Conservation (phyloP, 2,888 invertebrate species). For the Branchellion lobata region DNA sequence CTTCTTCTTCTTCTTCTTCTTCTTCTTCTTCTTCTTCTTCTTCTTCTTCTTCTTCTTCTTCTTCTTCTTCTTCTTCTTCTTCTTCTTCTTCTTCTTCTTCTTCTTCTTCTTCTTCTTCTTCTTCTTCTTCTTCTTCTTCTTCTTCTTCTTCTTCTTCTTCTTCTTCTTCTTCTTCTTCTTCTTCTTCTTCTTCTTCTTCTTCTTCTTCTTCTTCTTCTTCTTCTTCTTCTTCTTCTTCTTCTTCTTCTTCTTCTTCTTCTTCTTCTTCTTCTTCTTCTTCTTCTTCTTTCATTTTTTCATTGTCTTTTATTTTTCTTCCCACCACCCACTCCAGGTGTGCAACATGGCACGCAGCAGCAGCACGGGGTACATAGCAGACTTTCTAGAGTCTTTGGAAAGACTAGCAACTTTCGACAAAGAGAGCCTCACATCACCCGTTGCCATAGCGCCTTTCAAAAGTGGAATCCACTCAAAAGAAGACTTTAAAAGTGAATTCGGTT, state of each 20-base stretch:
- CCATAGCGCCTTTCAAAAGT: no score
- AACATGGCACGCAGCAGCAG: conserved; percentile 23
- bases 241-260: conserved; percentile 41
- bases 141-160: conserved; percentile 42
- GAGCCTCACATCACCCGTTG: conserved; percentile 1
- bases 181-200: conserved; percentile 42
- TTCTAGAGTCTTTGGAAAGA: conserved; percentile 29
- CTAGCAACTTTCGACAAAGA: conserved; percentile 25
- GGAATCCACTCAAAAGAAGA: no score
- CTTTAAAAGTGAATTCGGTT: no score
- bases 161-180: conserved; percentile 40
- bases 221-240: conserved; percentile 41
- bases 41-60: conserved; percentile 40
- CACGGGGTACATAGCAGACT: conserved; percentile 36
- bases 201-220: conserved; percentile 40
- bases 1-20: conserved; percentile 40
- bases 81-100: conserved; percentile 40
- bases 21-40: conserved; percentile 39
- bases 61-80: conserved; percentile 41
- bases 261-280: conserved; percentile 41
- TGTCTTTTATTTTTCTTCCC: no score
- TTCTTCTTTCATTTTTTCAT: no score
- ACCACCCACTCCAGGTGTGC: conserved; percentile 35
- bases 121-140: conserved; percentile 40
- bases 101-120: conserved; percentile 42